A percentile compares a stretch with the other conserved stretches of the same genome.
These are phyloP conservation scores for Sciurus niger DNA, from an alignment of 2,113 vertebrate genomes.

Conservation along the genomic window DNA sequence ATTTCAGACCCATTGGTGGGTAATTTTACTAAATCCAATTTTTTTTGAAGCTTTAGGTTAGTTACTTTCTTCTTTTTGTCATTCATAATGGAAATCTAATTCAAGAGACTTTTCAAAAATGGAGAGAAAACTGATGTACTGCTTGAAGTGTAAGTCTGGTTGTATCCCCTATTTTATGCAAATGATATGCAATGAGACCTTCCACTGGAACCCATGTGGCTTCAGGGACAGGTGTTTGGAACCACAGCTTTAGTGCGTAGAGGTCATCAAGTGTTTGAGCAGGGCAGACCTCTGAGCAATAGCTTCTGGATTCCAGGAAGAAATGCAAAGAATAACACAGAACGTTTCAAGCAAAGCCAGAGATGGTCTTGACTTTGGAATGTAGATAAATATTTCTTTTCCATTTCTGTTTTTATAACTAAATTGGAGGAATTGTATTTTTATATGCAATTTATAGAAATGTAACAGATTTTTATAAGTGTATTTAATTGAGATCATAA, in stretches of 20 bases:
- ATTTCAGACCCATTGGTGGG: not conserved
- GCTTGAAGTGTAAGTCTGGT: not conserved
- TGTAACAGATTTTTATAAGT: not conserved
- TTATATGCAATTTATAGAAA: not conserved
- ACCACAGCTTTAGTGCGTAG: too few species aligned
- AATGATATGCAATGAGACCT: accelerated
- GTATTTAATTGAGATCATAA: not conserved
- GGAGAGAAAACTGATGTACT: not conserved
- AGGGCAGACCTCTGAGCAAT: not conserved
- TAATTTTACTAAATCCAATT: not conserved
- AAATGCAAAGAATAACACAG: not conserved
- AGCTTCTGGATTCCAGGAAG: not conserved
- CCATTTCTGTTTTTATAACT: not conserved
- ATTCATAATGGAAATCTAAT: not conserved
- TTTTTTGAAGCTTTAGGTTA: not conserved
- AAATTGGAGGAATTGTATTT: not conserved
- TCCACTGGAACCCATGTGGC: not conserved
- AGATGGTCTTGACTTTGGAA: not conserved
- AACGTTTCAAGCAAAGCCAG: not conserved
- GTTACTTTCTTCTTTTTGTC: not conserved
- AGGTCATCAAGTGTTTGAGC: not conserved
- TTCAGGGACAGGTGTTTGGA: not conserved
- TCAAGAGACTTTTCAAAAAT: not conserved
- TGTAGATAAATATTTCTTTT: not conserved
- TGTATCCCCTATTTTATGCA: not conserved